Percentiles rank a stretch among this genome's conserved stretches.
These are phyloP conservation scores for Scolopax bukidnonensis DNA, from an alignment of 2,797 vertebrate species.

Conservation along the genomic window DNA sequence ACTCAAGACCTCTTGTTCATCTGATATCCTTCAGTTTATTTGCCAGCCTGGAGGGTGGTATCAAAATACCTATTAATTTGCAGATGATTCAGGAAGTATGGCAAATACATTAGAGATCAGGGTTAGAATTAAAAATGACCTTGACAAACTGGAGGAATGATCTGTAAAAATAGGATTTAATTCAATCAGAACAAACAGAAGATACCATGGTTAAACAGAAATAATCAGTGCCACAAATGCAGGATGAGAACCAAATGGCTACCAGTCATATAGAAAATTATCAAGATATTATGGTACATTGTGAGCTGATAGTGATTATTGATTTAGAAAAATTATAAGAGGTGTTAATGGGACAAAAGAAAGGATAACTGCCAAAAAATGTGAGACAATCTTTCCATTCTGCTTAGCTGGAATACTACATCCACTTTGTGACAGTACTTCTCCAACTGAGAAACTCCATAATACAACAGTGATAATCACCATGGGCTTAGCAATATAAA, in stretches of 20 bases:
- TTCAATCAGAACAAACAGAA: not conserved
- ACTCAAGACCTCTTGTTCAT: not conserved
- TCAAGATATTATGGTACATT: fast-evolving
- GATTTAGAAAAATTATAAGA: not conserved
- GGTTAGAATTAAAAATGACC: not conserved
- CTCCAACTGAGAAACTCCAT: not conserved
- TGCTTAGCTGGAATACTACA: not conserved
- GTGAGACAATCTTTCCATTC: not conserved
- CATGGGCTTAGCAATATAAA: not conserved
- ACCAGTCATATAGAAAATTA: not conserved
- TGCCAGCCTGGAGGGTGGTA: not conserved
- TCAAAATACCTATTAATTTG: not conserved
- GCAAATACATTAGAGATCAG: not conserved
- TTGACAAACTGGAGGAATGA: not conserved
- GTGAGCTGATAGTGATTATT: not conserved
- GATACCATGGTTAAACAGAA: not conserved
- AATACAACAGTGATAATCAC: not conserved
- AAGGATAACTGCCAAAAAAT: not conserved
- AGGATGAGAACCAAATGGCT: not conserved
- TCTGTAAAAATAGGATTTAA: not conserved
- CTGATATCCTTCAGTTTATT: not conserved
- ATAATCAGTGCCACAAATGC: not conserved
- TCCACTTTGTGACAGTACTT: not conserved
- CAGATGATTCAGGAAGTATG: not conserved
- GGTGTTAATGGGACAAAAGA: not conserved